Base-by-base conservation (phyloP, 1,140 invertebrate genomes). In the Paramacrobiotus metropolitanus region DNA sequence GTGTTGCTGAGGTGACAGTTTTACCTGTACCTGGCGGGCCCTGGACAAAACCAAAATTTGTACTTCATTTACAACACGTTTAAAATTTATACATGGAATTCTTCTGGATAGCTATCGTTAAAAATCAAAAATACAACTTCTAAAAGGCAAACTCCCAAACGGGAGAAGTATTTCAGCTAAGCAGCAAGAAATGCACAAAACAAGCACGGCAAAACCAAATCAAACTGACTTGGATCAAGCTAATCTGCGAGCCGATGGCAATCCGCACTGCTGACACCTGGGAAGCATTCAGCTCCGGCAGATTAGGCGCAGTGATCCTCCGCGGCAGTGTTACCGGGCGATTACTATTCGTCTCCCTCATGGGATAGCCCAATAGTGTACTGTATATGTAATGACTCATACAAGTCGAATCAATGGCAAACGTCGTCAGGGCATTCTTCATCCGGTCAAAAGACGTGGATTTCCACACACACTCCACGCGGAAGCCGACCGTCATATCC, bases 391-490 rank as follows among this genome's bases (percentile, higher is more conserved):
- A 98, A 1, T 84, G 85, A 1, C 93, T 98, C 0, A 99, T 94
- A 0, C 89, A 94, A 2, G 82, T 82, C 66, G 96, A 90, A 69
- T 96, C 92, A 4, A 95, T 85, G 20, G 93, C 91, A 75, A 99
- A 97, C 71, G 89, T 91, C 44, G 86, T 81, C 28, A 98, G 73
- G 0, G 94, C 91, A 28, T 86, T 77, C 68, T 94, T 88, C 94
- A 99, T 98, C 86, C 89, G 82, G 73, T 98, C 92, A 74, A 99
- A 99, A 44, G 88, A 92, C 1, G 93, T 98, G 61, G 91, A 92
- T 71, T 99, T 99, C 95, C 94, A 99, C 24, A 98, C 95, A 75
- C 97, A 99, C 74, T 99, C 94, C 15, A 98, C 88, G 0, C 92
- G 87, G 76, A 96, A 99, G 72, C 94, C 94, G 59, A 86, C 70